Percentiles rank a stretch among this genome's conserved stretches.
Evolutionary conservation across 2,888 invertebrate species (phyloP).

Genomic region (Pteria penguin): DNA sequence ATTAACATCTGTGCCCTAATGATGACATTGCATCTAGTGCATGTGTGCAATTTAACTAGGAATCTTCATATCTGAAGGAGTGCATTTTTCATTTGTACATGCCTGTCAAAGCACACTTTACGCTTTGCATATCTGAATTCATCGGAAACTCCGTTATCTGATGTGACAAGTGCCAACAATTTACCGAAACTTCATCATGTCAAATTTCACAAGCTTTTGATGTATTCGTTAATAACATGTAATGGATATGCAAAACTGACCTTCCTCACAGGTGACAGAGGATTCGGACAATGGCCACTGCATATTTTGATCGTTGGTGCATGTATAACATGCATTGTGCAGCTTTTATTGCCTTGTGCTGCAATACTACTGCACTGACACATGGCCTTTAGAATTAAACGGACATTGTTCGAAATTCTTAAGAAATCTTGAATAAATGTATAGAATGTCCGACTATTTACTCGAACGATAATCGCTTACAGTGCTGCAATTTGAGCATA

Average conservation of each 20-base stretch:
- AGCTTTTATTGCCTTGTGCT: not conserved
- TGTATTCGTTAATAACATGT: not conserved
- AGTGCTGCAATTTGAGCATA: not conserved
- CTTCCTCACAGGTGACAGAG: not conserved
- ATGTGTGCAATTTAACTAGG: not conserved
- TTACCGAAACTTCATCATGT: not conserved
- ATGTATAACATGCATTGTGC: not conserved
- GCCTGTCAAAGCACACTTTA: not conserved
- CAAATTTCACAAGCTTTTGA: not conserved
- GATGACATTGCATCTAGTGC: not conserved
- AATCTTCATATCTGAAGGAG: not conserved
- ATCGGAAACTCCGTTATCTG: too few species aligned
- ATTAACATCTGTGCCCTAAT: not conserved
- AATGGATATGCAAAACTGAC: not conserved
- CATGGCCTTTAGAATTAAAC: not conserved
- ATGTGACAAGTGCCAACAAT: not conserved
- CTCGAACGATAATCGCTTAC: too few species aligned
- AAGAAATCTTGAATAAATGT: not conserved
- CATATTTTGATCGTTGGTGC: not conserved
- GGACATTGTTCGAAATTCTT: not conserved
- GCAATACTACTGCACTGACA: not conserved
- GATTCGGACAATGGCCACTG: not conserved
- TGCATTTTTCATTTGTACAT: not conserved
- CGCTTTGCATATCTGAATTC: too few species aligned
- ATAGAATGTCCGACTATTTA: not conserved